These are phyloP conservation scores for Leptinotarsa lineolata DNA, from an alignment of 1,140 invertebrate genomes.

Conservation along the genomic window DNA sequence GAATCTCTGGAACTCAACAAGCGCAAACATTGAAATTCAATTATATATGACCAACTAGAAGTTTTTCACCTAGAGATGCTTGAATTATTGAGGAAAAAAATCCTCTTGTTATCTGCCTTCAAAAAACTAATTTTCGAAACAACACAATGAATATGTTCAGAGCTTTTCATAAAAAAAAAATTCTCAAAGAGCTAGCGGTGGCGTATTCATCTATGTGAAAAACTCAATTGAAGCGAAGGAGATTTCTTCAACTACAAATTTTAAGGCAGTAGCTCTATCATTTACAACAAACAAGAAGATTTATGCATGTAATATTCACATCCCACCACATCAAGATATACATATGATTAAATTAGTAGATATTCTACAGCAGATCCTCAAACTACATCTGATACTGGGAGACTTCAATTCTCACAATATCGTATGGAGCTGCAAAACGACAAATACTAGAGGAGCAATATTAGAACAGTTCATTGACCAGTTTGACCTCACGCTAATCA, in stretches of 20 bases:
- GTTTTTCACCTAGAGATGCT: conserved; percentile 21
- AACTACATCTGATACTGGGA: conserved; percentile 10
- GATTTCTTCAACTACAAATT: neutral
- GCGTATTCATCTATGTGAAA: neutral
- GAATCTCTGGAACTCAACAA: too few relatives aligned
- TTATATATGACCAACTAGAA: too few relatives aligned
- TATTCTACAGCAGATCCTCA: neutral
- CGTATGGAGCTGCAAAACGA: neutral
- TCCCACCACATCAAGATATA: conserved; percentile 22
- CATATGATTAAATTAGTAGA: neutral
- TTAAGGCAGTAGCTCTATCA: conserved; percentile 12
- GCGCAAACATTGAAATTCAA: too few relatives aligned
- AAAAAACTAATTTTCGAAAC: conserved; percentile 23
- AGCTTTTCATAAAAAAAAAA: conserved; percentile 1
- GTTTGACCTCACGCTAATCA: conserved; percentile 12
- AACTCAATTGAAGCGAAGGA: neutral
- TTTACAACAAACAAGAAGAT: neutral
- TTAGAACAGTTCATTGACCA: conserved; percentile 1
- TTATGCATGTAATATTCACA: conserved; percentile 13
- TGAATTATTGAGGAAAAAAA: conserved; percentile 10
- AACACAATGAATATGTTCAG: conserved; percentile 6
- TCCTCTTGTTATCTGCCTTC: conserved; percentile 20
- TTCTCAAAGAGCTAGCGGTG: neutral
- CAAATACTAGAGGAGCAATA: conserved; percentile 8
- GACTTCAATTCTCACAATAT: conserved; percentile 18